Conservation (phyloP, 2,797 vertebrate species). For the Yasuhikotakia modesta region DNA sequence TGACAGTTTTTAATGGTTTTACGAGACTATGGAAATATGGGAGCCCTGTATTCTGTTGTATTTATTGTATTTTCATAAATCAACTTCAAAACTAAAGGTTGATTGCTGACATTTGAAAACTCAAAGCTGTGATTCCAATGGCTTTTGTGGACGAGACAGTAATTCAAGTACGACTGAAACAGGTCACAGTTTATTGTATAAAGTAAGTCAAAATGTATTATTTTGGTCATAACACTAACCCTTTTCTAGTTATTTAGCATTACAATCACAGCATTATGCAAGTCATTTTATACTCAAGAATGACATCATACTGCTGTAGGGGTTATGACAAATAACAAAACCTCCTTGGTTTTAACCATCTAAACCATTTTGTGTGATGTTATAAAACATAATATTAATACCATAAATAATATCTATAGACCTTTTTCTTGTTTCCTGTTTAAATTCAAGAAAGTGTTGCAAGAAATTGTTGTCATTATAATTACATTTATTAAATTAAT, state of each 20-base stretch:
- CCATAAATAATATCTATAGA: too few species aligned
- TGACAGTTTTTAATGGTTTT: not conserved
- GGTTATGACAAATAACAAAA: too few species aligned
- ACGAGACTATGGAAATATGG: not conserved
- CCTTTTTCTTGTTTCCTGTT: too few species aligned
- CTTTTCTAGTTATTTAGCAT: too few species aligned
- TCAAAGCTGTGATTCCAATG: not conserved
- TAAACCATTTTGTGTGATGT: too few species aligned
- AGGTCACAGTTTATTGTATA: not conserved
- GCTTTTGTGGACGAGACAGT: not conserved
- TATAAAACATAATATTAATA: too few species aligned
- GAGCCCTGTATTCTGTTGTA: not conserved
- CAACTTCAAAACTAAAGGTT: not conserved
- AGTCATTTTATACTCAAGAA: not conserved
- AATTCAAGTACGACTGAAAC: not conserved
- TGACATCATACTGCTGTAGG: not conserved
- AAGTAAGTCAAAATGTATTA: not conserved
- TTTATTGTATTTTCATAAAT: not conserved
- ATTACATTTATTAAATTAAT: too few species aligned
- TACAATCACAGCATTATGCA: too few species aligned
- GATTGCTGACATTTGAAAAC: not conserved
- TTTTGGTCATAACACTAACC: too few species aligned
- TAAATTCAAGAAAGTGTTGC: too few species aligned
- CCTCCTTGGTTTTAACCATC: too few species aligned
- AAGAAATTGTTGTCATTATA: too few species aligned